phyloP scores from a whole-genome alignment of 2,797 vertebrate species.

The Siniperca scherzeri region DNA sequence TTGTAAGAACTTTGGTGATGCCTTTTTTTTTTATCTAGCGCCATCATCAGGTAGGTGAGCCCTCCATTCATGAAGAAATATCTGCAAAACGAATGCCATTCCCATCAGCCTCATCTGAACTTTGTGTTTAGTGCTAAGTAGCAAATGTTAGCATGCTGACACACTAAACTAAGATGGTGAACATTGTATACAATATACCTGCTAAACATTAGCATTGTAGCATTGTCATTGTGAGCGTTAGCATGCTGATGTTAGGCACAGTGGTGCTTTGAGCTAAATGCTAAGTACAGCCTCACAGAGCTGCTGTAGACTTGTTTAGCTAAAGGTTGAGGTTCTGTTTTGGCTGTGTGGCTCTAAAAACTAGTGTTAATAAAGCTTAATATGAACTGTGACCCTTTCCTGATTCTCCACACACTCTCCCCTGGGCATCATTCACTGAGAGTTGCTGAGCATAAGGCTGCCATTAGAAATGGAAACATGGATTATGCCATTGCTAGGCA shows the following conservation, averaged over 20 bases:
- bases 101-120: too few species aligned
- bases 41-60: background rate
- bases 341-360: background rate
- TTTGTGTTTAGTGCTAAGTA: background rate
- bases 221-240: background rate
- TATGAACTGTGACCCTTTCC: conserved; percentile 8
- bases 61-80: background rate
- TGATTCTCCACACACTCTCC: conserved; percentile 4
- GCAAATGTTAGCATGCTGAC: background rate
- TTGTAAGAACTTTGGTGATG: background rate
- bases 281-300: too few species aligned
- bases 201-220: background rate
- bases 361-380: background rate
- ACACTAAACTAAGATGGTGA: background rate
- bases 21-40: background rate
- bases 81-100: background rate
- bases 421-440: conserved; percentile 2
- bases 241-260: background rate
- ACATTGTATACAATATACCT: background rate
- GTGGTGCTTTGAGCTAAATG: too few species aligned
- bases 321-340: background rate
- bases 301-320: background rate
- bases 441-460: too few species aligned
- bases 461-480: too few species aligned
- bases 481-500: too few species aligned